These are phyloP conservation scores for Cyphomyrmex costatus DNA, from an alignment of 1,140 invertebrate genomes.

Conservation along the genomic window DNA sequence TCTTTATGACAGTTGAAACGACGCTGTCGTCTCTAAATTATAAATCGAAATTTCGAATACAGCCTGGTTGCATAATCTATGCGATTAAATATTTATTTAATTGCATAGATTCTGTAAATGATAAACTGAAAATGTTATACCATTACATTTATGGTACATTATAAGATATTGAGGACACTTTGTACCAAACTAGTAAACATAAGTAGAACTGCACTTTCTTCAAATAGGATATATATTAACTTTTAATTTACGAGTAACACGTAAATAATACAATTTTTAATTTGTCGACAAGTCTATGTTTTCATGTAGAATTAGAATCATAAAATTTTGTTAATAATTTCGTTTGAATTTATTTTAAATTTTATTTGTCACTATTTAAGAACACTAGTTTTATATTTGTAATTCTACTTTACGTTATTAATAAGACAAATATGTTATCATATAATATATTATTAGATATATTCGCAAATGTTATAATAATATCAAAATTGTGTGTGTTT, in stretches of 20 bases:
- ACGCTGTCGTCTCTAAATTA: slow-evolving; percentile 39
- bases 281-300: neutral
- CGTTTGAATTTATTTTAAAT: neutral
- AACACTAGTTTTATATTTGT: neutral
- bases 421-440: neutral
- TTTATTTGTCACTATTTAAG: neutral
- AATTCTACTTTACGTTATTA: neutral
- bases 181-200: neutral
- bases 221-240: neutral
- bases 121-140: slow-evolving; percentile 1
- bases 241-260: neutral
- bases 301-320: neutral
- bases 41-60: slow-evolving; percentile 43
- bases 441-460: neutral
- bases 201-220: neutral
- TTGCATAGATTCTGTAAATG: neutral
- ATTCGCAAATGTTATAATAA: neutral
- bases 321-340: neutral
- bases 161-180: no score
- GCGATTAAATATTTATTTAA: slow-evolving; percentile 34
- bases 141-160: no score
- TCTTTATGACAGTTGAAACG: slow-evolving; percentile 45
- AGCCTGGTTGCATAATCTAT: neutral
- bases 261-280: neutral
- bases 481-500: no score